These are phyloP conservation scores for Bibio marci DNA, from an alignment of 2,888 invertebrate species.

Conservation along the genomic window DNA sequence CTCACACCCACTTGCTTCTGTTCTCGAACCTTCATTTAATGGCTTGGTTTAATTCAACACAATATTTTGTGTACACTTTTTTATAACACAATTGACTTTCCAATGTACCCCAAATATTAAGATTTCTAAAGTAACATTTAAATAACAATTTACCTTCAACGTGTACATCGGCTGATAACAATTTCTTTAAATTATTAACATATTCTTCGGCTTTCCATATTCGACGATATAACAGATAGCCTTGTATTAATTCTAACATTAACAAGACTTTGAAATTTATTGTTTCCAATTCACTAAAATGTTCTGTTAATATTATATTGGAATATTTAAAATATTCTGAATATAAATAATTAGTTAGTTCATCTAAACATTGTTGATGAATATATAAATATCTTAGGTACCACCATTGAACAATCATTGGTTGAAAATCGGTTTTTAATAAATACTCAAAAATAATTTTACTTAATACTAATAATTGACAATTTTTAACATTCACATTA, in stretches of 20 bases:
- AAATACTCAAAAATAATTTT: conserved; percentile 27
- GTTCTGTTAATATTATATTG: conserved; percentile 13
- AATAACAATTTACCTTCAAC: conserved; percentile 58
- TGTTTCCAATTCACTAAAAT: conserved; percentile 18
- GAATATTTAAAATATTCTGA: conserved; percentile 20
- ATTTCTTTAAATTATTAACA: conserved; percentile 41
- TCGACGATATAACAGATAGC: conserved; percentile 57
- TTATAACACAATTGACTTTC: too few species aligned
- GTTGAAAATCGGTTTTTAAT: conserved; percentile 15
- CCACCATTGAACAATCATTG: conserved; percentile 37
- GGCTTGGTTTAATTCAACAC: too few species aligned
- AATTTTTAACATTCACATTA: conserved; percentile 41
- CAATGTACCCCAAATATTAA: too few species aligned
- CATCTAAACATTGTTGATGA: conserved; percentile 63
- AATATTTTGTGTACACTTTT: too few species aligned
- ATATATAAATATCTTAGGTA: conserved; percentile 49
- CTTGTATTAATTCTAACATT: conserved; percentile 39
- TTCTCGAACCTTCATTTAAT: too few species aligned
- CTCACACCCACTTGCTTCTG: too few species aligned
- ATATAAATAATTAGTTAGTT: conserved; percentile 49
- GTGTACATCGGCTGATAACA: conserved; percentile 47
- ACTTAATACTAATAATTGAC: conserved; percentile 28
- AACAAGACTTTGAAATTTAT: conserved; percentile 29
- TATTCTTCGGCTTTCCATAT: conserved; percentile 51
- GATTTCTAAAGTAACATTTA: too few species aligned